Evolutionary conservation across 2,888 invertebrate species (phyloP).

Genomic region (Aspidiotus rigidus): DNA sequence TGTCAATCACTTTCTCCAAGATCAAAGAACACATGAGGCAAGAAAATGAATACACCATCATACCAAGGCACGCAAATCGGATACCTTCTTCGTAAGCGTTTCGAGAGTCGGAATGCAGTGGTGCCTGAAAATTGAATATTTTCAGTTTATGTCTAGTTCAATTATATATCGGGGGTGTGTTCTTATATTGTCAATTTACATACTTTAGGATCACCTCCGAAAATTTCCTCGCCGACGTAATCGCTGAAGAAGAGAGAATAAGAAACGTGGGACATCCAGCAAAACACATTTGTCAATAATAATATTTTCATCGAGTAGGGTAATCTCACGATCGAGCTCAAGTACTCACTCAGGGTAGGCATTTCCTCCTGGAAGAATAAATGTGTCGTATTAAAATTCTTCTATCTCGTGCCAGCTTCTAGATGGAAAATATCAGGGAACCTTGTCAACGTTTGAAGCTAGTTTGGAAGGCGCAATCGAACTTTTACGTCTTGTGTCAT

Average conservation of each 20-base stretch:
- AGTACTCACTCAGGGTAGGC: slow-evolving; percentile 57
- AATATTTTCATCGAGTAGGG: slow-evolving; percentile 75
- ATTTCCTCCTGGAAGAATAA: slow-evolving; percentile 22
- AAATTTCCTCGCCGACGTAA: slow-evolving; percentile 86
- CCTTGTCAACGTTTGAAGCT: too few relatives aligned
- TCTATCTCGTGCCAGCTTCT: too few relatives aligned
- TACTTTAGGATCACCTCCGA: slow-evolving; percentile 74
- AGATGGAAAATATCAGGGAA: too few relatives aligned
- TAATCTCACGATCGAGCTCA: slow-evolving; percentile 84
- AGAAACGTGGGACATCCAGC: slow-evolving; percentile 97
- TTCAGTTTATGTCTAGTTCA: too few relatives aligned
- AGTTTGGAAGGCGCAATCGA: too few relatives aligned
- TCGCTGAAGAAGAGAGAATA: slow-evolving; percentile 95
- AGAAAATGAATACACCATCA: slow-evolving; percentile 91
- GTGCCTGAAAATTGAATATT: slow-evolving; percentile 50
- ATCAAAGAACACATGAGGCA: slow-evolving; percentile 84
- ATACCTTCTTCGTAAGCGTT: slow-evolving; percentile 80
- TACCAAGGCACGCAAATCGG: slow-evolving; percentile 90
- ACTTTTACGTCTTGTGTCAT: too few relatives aligned
- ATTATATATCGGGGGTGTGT: not conserved
- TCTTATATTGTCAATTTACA: slow-evolving; percentile 39
- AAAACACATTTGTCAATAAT: slow-evolving; percentile 88
- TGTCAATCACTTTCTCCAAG: slow-evolving; percentile 76
- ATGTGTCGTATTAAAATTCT: too few relatives aligned
- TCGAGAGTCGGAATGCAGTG: slow-evolving; percentile 49